Percentiles rank a stretch among this genome's conserved stretches.
Evolutionary conservation across 35 echinoderm and acorn worm genomes (phyloP).

Genomic region (Ophioderma brevispina): DNA sequence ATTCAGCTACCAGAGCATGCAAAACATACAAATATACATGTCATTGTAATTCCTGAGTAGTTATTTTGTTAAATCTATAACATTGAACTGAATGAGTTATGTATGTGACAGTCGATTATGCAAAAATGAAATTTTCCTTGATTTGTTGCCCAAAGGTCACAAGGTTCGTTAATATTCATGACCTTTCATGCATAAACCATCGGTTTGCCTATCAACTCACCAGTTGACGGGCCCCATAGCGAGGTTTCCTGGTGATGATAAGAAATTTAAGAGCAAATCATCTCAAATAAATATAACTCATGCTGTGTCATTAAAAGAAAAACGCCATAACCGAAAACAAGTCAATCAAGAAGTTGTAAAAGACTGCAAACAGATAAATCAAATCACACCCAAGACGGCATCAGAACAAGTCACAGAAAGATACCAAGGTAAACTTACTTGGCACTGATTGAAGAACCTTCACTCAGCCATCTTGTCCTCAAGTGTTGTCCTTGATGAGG

Average conservation of each 20-base stretch:
- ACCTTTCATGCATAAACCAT: not conserved
- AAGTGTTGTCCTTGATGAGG: too few species aligned
- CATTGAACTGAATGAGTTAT: not conserved
- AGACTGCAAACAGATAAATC: too few species aligned
- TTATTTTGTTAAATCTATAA: not conserved
- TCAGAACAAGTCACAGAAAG: too few species aligned
- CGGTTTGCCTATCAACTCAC: not conserved
- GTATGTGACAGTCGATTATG: not conserved
- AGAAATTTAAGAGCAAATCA: conserved; percentile 6
- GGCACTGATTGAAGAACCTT: too few species aligned
- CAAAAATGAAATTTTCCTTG: not conserved
- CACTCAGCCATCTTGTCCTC: too few species aligned
- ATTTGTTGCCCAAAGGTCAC: not conserved
- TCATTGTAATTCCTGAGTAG: not conserved
- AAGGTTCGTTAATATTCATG: conserved; percentile 1
- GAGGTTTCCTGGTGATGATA: not conserved
- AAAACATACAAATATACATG: not conserved
- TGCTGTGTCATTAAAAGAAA: not conserved
- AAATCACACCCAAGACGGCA: too few species aligned
- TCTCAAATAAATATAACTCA: conserved; percentile 6
- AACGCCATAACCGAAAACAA: too few species aligned
- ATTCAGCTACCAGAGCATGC: conserved; percentile 8
- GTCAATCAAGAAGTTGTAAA: too few species aligned
- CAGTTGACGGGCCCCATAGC: not conserved
- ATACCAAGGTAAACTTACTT: too few species aligned